Percentiles rank a stretch among this genome's conserved stretches.
Conservation (phyloP, 2,888 invertebrate genomes). For the Nemapogon koenigi region DNA sequence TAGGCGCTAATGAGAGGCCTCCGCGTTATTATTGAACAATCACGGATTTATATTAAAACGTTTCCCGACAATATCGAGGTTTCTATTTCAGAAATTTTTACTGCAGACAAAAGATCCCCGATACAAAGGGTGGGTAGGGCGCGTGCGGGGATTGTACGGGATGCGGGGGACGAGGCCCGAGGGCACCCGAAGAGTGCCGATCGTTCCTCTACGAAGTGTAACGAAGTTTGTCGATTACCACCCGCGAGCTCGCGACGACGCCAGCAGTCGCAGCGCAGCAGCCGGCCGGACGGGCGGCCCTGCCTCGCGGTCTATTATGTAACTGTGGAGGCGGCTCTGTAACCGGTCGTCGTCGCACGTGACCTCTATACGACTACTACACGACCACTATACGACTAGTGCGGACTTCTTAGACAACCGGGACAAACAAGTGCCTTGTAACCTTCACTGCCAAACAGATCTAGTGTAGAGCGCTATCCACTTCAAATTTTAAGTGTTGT, state of each 20-base stretch:
- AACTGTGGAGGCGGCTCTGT: constrained; percentile 3
- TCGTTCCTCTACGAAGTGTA: constrained; percentile 55
- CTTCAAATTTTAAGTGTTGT: too few relatives aligned
- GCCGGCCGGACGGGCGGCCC: constrained; percentile 57
- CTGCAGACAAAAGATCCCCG: constrained; percentile 5
- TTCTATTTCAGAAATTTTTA: constrained; percentile 2
- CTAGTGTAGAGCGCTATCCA: too few relatives aligned
- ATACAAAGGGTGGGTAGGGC: constrained; percentile 25
- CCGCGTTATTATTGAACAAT: too few relatives aligned
- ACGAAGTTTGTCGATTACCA: constrained; percentile 58
- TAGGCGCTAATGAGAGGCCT: too few relatives aligned
- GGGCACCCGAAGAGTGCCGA: constrained; percentile 52
- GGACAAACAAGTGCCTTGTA: constrained; percentile 22
- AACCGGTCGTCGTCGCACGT: neutral
- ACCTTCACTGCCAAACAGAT: constrained; percentile 18
- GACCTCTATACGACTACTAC: too few relatives aligned
- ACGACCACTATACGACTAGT: too few relatives aligned
- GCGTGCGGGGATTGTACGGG: constrained; percentile 23
- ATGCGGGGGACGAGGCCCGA: constrained; percentile 47
- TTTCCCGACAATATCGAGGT: too few relatives aligned
- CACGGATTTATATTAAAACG: too few relatives aligned
- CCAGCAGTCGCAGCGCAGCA: constrained; percentile 59
- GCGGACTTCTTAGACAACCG: too few relatives aligned
- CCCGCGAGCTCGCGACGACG: constrained; percentile 54
- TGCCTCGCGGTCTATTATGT: constrained; percentile 3